A percentile compares a stretch with the other conserved stretches of the same genome.
These are phyloP conservation scores for Luperina testacea DNA, from an alignment of 2,888 invertebrate species.

Conservation along the genomic window DNA sequence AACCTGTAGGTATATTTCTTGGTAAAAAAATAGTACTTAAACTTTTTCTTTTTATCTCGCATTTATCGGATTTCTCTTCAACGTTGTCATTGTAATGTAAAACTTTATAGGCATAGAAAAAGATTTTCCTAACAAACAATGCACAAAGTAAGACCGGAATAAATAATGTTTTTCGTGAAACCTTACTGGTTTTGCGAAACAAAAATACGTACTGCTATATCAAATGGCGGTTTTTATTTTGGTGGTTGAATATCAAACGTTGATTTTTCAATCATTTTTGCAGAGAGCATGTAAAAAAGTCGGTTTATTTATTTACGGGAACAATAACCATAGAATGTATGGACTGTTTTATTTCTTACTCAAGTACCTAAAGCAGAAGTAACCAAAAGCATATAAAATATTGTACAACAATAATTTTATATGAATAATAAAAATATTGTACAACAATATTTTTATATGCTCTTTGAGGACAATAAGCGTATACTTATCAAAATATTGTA, in stretches of 20 bases:
- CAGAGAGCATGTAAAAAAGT: constrained; percentile 17
- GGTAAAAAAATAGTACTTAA: neutral
- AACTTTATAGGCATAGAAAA: neutral
- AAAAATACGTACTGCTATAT: constrained; percentile 3
- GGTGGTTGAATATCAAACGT: constrained; percentile 15
- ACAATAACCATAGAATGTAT: constrained; percentile 12
- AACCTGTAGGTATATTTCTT: neutral
- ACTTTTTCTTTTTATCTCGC: neutral
- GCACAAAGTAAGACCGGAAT: neutral
- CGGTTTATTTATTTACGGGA: constrained; percentile 15
- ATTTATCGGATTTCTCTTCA: neutral
- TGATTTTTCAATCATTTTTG: constrained; percentile 11
- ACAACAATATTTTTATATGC: too few species aligned
- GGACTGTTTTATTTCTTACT: constrained; percentile 2
- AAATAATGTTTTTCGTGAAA: neutral
- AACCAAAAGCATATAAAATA: neutral
- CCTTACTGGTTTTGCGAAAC: constrained; percentile 11
- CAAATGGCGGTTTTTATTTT: constrained; percentile 18
- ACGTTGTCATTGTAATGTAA: neutral
- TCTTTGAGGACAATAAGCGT: neutral
- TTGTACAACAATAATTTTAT: too few species aligned
- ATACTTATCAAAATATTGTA: neutral
- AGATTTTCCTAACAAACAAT: neutral
- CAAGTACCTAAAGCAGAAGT: neutral
- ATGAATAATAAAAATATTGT: too few species aligned